Base-by-base conservation (phyloP, 92 coral and sea anemone genomes). In the Parazoanthus atlanticus region DNA sequence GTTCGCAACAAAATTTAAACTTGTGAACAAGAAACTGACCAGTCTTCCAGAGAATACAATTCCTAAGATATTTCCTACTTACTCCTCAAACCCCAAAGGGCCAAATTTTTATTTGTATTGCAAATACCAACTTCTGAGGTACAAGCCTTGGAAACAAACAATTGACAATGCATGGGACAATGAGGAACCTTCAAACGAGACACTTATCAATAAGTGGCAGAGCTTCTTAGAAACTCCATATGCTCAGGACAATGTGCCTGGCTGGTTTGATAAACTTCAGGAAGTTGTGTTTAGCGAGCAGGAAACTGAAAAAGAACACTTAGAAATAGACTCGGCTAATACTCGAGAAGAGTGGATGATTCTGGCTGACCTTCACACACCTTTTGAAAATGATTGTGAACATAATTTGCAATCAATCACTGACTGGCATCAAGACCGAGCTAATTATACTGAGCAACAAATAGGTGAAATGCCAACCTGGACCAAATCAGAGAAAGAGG, bases 61-160 rank as follows among this genome's bases (percentile, higher is more conserved):
- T 25, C 89, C 89, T 56, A 74, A 86, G 76, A 84, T 89, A 46
- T 89, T 84, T 34, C 89, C 89, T 70, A 75, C 79, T 46, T 82
- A 89, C 49, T 89, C 88, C 73, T 85, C 89, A 15, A 85, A 89
- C 74, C 89, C 92, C 40, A 89, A 56, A 64, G 92, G 92, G 21
- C 56, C 74, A 74, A 85, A 90, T 47, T 90, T 85, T 38, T 36
- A 41, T 61, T 40, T 73, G 36, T 90, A 76, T 56, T 90, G 92
- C 66, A 85, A 85, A 61, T 85, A 90, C 58, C 89, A 85, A 30
- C 92, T 90, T 21, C 43, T 85, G 38, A 90, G 74, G 43, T 75
- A 90, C 29, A 88, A 88, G 78, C 90, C 77, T 32, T 88, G 76
- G 85, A 77, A n/a, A 31, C 23, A 8, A 56, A n/a, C 77, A 56